Percentiles rank a stretch among this genome's conserved stretches.
phyloP scores from a whole-genome alignment of 2,888 invertebrate species.

The Lumbricus terrestris region DNA sequence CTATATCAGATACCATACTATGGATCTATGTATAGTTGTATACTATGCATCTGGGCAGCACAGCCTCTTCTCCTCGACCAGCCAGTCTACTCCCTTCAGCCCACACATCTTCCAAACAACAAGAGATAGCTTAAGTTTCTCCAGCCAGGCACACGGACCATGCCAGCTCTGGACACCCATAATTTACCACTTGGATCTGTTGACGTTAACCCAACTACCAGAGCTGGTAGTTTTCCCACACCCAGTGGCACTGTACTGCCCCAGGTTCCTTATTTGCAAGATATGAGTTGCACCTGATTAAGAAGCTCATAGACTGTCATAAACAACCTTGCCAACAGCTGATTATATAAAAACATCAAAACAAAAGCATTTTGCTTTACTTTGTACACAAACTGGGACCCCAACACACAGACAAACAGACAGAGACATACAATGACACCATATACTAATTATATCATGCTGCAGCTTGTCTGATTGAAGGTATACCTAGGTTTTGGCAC shows the following conservation, averaged over 20 bases:
- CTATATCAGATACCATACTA: not conserved
- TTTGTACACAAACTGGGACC: not conserved
- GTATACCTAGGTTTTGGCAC: too few relatives aligned
- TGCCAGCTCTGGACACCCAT: not conserved
- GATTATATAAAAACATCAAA: not conserved
- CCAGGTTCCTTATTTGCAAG: conserved; percentile 83
- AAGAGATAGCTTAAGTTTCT: not conserved
- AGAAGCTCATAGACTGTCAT: not conserved
- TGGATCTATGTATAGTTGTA: too few relatives aligned
- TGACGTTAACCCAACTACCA: not conserved
- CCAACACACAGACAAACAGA: not conserved
- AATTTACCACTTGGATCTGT: conserved; percentile 3
- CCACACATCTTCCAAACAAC: not conserved
- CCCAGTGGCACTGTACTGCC: conserved; percentile 63
- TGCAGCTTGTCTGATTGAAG: too few relatives aligned
- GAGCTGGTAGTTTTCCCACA: not conserved
- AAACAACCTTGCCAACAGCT: not conserved
- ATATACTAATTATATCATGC: not conserved
- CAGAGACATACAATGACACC: not conserved
- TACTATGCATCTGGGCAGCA: too few relatives aligned
- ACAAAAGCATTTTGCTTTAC: not conserved
- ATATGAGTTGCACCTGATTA: not conserved
- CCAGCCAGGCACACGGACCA: not conserved
- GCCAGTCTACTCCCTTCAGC: not conserved
- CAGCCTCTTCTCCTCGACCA: too few relatives aligned